Percentiles rank a stretch among this genome's conserved stretches.
Evolutionary conservation across 2,113 vertebrate genomes (phyloP).

Genomic region (Leucoraja erinaceus): DNA sequence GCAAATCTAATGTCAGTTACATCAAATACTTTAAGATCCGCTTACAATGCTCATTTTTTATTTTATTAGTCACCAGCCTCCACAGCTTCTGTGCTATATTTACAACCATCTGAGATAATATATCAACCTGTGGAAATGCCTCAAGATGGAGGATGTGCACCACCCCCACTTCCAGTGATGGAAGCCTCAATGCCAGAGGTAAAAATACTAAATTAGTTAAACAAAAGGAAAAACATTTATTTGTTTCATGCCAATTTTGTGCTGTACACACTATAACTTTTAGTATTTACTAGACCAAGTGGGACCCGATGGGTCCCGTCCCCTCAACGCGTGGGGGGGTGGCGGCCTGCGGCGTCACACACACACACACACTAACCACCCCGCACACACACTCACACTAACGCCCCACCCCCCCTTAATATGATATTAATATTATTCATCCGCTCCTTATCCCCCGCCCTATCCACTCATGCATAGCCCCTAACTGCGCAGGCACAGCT

Average conservation of each 20-base stretch:
- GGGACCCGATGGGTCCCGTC: too few species aligned
- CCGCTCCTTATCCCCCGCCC: too few species aligned
- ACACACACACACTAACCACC: too few species aligned
- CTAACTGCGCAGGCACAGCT: too few species aligned
- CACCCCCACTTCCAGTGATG: conserved; percentile 55
- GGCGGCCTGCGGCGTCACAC: too few species aligned
- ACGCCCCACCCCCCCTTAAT: too few species aligned
- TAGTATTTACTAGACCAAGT: neutral
- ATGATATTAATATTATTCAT: too few species aligned
- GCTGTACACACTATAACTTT: neutral
- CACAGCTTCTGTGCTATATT: conserved; percentile 56
- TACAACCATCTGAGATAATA: conserved; percentile 62
- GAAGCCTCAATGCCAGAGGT: conserved; percentile 64
- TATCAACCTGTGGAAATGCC: conserved; percentile 61
- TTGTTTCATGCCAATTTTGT: neutral
- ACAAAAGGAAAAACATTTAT: neutral
- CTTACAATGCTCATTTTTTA: conserved; percentile 41
- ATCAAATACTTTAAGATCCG: neutral
- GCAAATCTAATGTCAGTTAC: too few species aligned
- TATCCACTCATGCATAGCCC: too few species aligned
- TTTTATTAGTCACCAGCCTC: conserved; percentile 58
- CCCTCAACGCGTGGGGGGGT: too few species aligned
- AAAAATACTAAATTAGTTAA: conserved; percentile 30
- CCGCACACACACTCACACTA: too few species aligned
- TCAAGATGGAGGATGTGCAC: conserved; percentile 55